Percentiles rank a stretch among this genome's conserved stretches.
phyloP scores from a whole-genome alignment of 2,888 invertebrate genomes.

The Erpobdella octoculata region DNA sequence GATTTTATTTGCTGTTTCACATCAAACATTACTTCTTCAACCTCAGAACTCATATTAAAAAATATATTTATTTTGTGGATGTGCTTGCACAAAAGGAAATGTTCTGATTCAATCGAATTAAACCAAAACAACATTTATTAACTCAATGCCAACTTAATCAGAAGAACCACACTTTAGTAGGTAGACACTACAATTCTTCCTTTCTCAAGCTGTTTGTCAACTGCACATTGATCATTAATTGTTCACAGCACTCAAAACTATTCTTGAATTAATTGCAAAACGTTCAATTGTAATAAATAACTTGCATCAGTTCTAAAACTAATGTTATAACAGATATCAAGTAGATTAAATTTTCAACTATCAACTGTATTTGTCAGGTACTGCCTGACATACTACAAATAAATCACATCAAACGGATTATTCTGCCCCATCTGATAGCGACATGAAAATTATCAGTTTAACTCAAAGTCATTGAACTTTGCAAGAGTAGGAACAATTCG shows the following conservation, averaged over 20 bases:
- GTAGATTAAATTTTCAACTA: not conserved
- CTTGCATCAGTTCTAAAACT: not conserved
- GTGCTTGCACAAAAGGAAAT: too few relatives aligned
- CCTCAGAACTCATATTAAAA: too few relatives aligned
- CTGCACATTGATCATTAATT: not conserved
- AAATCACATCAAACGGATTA: not conserved
- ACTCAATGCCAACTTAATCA: not conserved
- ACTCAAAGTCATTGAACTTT: not conserved
- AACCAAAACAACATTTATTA: not conserved
- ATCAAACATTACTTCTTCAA: too few relatives aligned
- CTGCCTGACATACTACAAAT: not conserved
- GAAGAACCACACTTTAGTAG: not conserved
- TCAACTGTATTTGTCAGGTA: not conserved
- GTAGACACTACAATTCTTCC: not conserved
- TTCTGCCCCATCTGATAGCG: not conserved
- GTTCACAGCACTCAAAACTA: not conserved
- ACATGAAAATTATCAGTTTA: not conserved
- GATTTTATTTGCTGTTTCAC: too few relatives aligned
- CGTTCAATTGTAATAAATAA: too few relatives aligned
- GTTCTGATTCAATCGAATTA: not conserved
- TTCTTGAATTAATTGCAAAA: not conserved
- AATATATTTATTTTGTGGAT: too few relatives aligned
- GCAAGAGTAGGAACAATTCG: not conserved
- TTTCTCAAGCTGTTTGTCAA: not conserved
- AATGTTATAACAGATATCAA: not conserved